Evolutionary conservation across 2,888 invertebrate genomes (phyloP), one percentile per base, ranked within the genome.

Genomic region (Synergus itoensis): DNA sequence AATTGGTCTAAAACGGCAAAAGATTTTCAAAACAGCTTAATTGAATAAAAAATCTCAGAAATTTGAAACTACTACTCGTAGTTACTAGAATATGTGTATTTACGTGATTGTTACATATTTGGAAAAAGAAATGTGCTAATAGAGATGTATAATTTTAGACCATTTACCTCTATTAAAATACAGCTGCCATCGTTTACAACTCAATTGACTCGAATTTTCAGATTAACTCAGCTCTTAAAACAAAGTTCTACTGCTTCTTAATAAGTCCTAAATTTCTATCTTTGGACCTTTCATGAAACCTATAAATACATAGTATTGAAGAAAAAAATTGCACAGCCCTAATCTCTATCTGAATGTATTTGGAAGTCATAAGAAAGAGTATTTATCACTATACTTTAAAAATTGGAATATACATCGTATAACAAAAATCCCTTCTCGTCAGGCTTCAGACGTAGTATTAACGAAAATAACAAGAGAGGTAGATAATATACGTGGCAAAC

Each of bases 351-450:
- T 48, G 48, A 73, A 73, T 73, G 14, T 73, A 73, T 53, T 73
- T 53, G 48, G 48, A 53, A 73, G 48, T 73, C 73, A 73, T 53
- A 53, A 53, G 36, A 69, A 48, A 73, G 28, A 53, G 53, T 73
- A 73, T 64, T 36, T 40, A 40, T 65, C 40, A 65, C n/a, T 65
- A 41, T 36, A 65, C 18, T 16, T 65, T 41, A 65, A 65, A 64
- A 11, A 65, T 11, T 65, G 41, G 65, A 65, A 65, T 41, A 65
- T n/a, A 65, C 40, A 40, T 3, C 4, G n/a, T 40, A 41, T n/a
- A 65, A 80, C 43, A 82, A 81, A 81, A 80, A 82, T 82, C 87
- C 90, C 89, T 86, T 85, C 88, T 89, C 90, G 84, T 86, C 87
- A 86, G 90, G 89, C 89, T 86, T 87, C 81, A 83, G 88, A 90